Base-by-base conservation (phyloP, 1,140 invertebrate species). In the Drosophila truncata region DNA sequence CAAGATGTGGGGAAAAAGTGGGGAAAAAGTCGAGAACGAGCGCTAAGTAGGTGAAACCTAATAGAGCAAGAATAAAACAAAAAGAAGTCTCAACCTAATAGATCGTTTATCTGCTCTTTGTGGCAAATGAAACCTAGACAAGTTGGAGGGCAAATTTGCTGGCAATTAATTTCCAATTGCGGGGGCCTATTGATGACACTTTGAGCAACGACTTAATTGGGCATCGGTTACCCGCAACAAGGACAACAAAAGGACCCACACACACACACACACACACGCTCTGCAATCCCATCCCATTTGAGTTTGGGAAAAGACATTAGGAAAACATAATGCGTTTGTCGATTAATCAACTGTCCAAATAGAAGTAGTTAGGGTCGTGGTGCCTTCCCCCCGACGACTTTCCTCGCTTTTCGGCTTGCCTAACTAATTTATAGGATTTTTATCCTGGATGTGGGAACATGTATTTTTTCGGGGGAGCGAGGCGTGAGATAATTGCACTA, bases 341-440 rank as follows among this genome's bases (percentile, higher is more conserved):
- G 85, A 88, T 88, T 88, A 88, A 88, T 88, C 84, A 88, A 88
- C 72, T 84, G 84, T 78, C 73, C 63, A 74, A 87, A 78, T 80
- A 82, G 78, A 67, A 80, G 62, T 62, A 61, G 50, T 76, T 25
- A 33, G 67, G 66, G 49, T 62, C 31, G 49, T 11, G 42, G n/a
- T n/a, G n/a, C n/a, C 29, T 42, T 57, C 41, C 41, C 25, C 25
- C 39, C 8, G 16, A 41, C 39, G 39, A 41, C 39, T 41, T 39
- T 13, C 35, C 16, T 42, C 18, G 33, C 52, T 67, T 69, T 70
- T 39, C 31, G 55, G 57, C 35, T 60, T 81, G 54, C 52, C 57
- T 67, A 70, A 84, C 84, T 90, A 82, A 90, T 90, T 90, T 90
- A 85, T 90, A 90, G 69, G 85, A 90, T 74, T 90, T 76, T 78